These are phyloP conservation scores for Urocyon cinereoargenteus DNA, from an alignment of 2,797 vertebrate genomes.

Conservation along the genomic window DNA sequence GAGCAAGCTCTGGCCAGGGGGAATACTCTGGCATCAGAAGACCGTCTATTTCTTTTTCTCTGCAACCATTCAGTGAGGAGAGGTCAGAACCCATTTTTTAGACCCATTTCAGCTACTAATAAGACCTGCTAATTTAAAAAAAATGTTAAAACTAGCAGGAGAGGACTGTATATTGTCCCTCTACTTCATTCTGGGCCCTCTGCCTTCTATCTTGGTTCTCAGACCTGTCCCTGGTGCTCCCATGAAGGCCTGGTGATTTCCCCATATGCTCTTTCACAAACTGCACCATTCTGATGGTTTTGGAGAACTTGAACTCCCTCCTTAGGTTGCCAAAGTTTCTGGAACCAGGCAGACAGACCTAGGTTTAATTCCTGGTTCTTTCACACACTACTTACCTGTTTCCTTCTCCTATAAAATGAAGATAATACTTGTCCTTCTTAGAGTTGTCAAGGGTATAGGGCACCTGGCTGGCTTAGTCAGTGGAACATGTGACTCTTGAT, in stretches of 20 bases:
- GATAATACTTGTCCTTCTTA: neutral
- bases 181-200: neutral
- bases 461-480: neutral
- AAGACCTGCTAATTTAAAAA: neutral
- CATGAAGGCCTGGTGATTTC: neutral
- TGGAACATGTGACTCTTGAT: neutral
- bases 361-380: constrained; percentile 44
- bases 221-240: neutral
- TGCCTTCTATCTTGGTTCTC: neutral
- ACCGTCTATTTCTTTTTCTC: constrained; percentile 1
- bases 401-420: constrained; percentile 30
- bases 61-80: constrained; percentile 11
- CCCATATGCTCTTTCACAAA: neutral
- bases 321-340: constrained; percentile 7
- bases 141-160: neutral
- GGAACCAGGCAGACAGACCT: neutral
- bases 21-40: neutral
- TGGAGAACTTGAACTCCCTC: neutral
- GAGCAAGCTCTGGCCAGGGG: neutral
- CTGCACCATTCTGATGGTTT: neutral
- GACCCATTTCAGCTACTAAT: neutral
- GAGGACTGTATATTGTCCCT: neutral
- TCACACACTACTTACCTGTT: neutral
- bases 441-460: neutral
- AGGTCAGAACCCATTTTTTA: constrained; percentile 48